Percentiles rank a stretch among this genome's conserved stretches.
Conservation (phyloP, 2,888 invertebrate species). For the Epicampocera succincta region DNA sequence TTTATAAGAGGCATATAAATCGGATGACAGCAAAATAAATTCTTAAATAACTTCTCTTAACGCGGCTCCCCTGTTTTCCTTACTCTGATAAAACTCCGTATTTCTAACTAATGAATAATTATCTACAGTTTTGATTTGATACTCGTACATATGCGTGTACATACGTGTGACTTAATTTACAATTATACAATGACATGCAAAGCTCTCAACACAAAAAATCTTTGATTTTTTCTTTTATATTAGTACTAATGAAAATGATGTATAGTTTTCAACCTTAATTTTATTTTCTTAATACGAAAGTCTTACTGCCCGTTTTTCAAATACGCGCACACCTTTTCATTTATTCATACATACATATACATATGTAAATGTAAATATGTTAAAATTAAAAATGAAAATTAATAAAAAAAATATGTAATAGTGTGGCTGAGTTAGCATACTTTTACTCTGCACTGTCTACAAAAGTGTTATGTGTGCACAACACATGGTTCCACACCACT, state of each 20-base stretch:
- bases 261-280: slow-evolving; percentile 17
- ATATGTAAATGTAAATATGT: too few species aligned
- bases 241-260: neutral
- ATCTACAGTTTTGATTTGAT: slow-evolving; percentile 41
- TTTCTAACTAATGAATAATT: slow-evolving; percentile 51
- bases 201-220: slow-evolving; percentile 50
- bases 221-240: slow-evolving; percentile 35
- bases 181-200: slow-evolving; percentile 57
- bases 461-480: too few species aligned
- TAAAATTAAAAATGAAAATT: too few species aligned
- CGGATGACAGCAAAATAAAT: slow-evolving; percentile 21
- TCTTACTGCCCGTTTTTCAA: too few species aligned
- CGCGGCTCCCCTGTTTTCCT: neutral
- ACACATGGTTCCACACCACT: too few species aligned
- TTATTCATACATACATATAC: too few species aligned
- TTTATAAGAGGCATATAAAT: slow-evolving; percentile 33
- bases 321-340: too few species aligned
- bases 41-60: slow-evolving; percentile 34
- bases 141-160: neutral
- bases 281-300: too few species aligned
- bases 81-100: slow-evolving; percentile 49
- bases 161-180: slow-evolving; percentile 7
- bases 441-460: too few species aligned
- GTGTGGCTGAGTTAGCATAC: too few species aligned
- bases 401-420: too few species aligned